phyloP scores from a whole-genome alignment of 2,797 vertebrate genomes.

The Triplophysa bombifrons region DNA sequence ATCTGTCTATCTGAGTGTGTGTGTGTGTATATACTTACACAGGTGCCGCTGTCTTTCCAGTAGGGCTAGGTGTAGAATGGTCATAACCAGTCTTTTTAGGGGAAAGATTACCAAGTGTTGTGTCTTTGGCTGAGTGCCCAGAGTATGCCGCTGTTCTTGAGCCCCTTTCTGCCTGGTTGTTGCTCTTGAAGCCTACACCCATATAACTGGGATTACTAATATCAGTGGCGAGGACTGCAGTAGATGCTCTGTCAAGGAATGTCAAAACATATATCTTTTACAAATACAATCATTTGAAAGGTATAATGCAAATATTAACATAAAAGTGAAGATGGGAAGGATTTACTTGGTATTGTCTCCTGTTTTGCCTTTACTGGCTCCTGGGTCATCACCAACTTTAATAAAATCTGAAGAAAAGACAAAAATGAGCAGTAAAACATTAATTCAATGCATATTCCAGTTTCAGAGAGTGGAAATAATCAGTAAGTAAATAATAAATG shows the following conservation, averaged over 20 bases:
- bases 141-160: constrained; percentile 74
- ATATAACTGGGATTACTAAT: constrained; percentile 88
- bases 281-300: background rate
- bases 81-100: constrained; percentile 76
- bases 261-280: background rate
- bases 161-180: constrained; percentile 73
- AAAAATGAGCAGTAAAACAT: background rate
- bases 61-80: constrained; percentile 65
- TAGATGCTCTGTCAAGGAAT: constrained; percentile 67
- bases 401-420: constrained; percentile 87
- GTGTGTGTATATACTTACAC: constrained; percentile 71
- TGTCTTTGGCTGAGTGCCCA: constrained; percentile 73
- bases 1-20: too few species aligned
- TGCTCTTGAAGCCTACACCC: constrained; percentile 72
- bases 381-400: constrained; percentile 88
- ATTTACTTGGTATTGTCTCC: constrained; percentile 67
- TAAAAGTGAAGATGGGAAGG: background rate
- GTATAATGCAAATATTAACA: background rate
- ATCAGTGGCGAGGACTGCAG: constrained; percentile 69
- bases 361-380: constrained; percentile 75
- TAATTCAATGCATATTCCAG: background rate
- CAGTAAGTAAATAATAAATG: background rate
- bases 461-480: background rate
- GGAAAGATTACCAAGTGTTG: constrained; percentile 70
- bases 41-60: constrained; percentile 70